phyloP scores from a whole-genome alignment of 1,140 invertebrate species.

The Steinernema feltiae region DNA sequence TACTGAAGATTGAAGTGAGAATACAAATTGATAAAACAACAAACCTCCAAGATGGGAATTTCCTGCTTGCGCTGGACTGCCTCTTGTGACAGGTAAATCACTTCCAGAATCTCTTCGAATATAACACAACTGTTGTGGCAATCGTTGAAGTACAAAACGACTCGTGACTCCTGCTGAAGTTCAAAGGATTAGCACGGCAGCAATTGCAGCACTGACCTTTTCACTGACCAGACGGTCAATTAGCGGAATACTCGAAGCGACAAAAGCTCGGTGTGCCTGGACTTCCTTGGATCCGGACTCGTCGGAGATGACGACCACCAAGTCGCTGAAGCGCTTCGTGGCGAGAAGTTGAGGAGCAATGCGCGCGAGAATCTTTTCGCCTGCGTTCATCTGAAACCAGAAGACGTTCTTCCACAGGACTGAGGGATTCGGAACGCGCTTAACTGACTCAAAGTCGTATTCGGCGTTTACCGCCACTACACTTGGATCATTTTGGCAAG shows the following conservation, averaged over 20 bases:
- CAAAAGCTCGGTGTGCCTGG: neutral
- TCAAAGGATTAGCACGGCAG: neutral
- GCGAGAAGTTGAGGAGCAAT: neutral
- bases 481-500: neutral
- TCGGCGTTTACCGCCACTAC: slow-evolving; percentile 1
- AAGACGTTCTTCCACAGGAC: neutral
- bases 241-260: neutral
- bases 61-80: neutral
- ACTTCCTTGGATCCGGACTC: neutral
- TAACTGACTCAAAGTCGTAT: neutral
- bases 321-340: neutral
- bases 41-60: neutral
- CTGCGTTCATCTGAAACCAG: neutral
- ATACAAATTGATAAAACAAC: neutral
- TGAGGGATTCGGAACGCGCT: neutral
- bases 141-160: neutral
- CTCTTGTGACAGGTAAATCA: neutral
- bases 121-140: neutral
- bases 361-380: neutral
- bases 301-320: neutral
- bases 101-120: neutral
- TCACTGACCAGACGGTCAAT: neutral
- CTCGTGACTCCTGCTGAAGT: neutral
- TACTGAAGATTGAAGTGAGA: neutral
- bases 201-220: neutral